A percentile compares a stretch with the other conserved stretches of the same genome.
These are phyloP conservation scores for Gambusia yucatana DNA, from an alignment of 2,797 vertebrate genomes.

Conservation along the genomic window DNA sequence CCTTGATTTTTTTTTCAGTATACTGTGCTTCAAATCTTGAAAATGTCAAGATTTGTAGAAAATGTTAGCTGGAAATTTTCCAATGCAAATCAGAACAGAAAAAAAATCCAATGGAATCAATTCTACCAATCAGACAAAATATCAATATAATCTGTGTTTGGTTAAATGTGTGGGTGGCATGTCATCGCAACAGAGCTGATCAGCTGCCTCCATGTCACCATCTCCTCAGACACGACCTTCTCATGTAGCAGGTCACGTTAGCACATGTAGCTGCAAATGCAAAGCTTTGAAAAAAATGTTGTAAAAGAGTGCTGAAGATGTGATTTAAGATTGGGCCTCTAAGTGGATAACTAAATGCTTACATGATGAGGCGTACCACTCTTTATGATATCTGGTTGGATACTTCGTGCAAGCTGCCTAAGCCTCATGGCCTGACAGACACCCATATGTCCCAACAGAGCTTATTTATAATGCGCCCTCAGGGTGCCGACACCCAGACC, in stretches of 20 bases:
- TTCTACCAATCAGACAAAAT: conserved; percentile 12
- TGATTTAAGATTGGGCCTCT: neutral
- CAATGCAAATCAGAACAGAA: neutral
- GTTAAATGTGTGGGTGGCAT: conserved; percentile 34
- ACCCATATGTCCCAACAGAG: neutral
- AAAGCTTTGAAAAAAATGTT: neutral
- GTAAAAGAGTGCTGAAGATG: neutral
- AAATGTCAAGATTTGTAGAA: neutral
- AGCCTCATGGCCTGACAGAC: conserved; percentile 14
- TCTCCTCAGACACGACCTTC: conserved; percentile 6
- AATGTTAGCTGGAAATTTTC: neutral
- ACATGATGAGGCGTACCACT: neutral
- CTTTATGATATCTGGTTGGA: neutral
- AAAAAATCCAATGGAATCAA: neutral
- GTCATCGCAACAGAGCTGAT: conserved; percentile 40
- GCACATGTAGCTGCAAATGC: neutral
- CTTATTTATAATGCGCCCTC: conserved; percentile 5
- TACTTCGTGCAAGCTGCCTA: neutral
- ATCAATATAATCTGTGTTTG: conserved; percentile 1
- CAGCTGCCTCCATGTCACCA: conserved; percentile 7
- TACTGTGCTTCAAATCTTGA: neutral
- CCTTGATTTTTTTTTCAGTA: neutral
- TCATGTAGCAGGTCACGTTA: conserved; percentile 32
- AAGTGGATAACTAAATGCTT: neutral
- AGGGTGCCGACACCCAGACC: conserved; percentile 1